Conservation (phyloP, 2,888 invertebrate species). For the Pterostichus madidus region DNA sequence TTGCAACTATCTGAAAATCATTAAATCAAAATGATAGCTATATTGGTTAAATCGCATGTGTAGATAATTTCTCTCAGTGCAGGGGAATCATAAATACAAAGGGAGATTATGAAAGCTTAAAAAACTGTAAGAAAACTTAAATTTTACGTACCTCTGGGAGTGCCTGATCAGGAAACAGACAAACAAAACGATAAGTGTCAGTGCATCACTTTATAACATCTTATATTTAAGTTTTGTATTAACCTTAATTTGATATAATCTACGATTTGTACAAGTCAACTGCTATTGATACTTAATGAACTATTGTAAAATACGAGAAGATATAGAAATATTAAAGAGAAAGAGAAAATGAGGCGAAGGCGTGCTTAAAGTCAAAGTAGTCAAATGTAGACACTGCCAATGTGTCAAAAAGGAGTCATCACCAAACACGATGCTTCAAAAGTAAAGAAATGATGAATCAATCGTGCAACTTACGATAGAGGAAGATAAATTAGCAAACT, state of each 20-base stretch:
- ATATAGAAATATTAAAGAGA: conserved; percentile 24
- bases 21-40: neutral
- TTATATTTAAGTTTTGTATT: conserved; percentile 21
- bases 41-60: neutral
- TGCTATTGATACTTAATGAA: conserved; percentile 19
- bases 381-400: neutral
- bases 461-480: conserved; percentile 16
- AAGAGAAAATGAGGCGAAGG: conserved; percentile 39
- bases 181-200: conserved; percentile 62
- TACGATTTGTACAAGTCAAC: neutral
- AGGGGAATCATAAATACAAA: conserved; percentile 7
- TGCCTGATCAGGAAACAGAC: conserved; percentile 64
- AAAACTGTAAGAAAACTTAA: conserved; percentile 26
- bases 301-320: conserved; percentile 1
- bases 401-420: conserved; percentile 4
- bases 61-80: conserved; percentile 1
- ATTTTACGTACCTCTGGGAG: conserved; percentile 66
- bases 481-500: neutral
- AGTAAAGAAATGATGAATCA: conserved; percentile 3
- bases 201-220: conserved; percentile 34
- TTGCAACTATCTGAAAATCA: neutral
- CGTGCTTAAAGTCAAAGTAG: conserved; percentile 44
- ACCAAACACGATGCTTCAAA: conserved; percentile 21
- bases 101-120: conserved; percentile 31
- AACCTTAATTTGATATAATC: conserved; percentile 2